phyloP scores from a whole-genome alignment of 1,140 invertebrate species.

The Euura lappo region DNA sequence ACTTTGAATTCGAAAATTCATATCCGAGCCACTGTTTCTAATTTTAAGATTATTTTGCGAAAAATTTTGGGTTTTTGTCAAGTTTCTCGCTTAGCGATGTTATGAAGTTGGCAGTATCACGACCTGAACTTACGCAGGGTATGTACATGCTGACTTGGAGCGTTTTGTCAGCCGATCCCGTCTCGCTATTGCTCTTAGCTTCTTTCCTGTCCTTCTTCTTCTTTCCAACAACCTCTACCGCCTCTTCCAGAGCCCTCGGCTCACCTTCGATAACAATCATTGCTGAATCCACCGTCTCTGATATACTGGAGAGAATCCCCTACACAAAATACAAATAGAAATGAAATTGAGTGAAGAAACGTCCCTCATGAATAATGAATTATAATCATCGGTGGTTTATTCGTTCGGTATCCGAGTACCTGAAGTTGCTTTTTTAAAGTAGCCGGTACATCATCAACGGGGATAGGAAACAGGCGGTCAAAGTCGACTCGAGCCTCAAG shows the following conservation, averaged over 20 bases:
- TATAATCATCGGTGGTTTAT: neutral
- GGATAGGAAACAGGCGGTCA: conserved; percentile 69
- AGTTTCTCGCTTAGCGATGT: too few relatives aligned
- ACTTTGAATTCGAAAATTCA: conserved; percentile 9
- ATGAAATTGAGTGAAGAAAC: neutral
- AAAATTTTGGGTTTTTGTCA: neutral
- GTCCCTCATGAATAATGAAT: neutral
- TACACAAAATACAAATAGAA: conserved; percentile 27
- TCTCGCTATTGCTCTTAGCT: conserved; percentile 50
- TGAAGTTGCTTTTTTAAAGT: conserved; percentile 71
- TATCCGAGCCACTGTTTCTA: conserved; percentile 21
- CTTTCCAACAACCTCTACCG: conserved; percentile 63
- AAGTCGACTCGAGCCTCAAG: conserved; percentile 74
- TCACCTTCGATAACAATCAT: conserved; percentile 69
- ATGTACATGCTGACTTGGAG: conserved; percentile 65
- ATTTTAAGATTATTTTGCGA: conserved; percentile 6
- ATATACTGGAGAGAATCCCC: conserved; percentile 46
- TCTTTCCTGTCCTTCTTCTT: conserved; percentile 62
- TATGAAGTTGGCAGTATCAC: neutral
- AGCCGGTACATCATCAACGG: conserved; percentile 62
- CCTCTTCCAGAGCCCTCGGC: conserved; percentile 60
- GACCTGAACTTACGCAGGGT: conserved; percentile 67
- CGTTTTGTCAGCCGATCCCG: conserved; percentile 52
- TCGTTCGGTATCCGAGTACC: conserved; percentile 48
- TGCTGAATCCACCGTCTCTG: conserved; percentile 60